Evolutionary conservation across 2,797 vertebrate species (phyloP), one percentile per base, ranked within the genome.

Genomic region (Takifugu rubripes): DNA sequence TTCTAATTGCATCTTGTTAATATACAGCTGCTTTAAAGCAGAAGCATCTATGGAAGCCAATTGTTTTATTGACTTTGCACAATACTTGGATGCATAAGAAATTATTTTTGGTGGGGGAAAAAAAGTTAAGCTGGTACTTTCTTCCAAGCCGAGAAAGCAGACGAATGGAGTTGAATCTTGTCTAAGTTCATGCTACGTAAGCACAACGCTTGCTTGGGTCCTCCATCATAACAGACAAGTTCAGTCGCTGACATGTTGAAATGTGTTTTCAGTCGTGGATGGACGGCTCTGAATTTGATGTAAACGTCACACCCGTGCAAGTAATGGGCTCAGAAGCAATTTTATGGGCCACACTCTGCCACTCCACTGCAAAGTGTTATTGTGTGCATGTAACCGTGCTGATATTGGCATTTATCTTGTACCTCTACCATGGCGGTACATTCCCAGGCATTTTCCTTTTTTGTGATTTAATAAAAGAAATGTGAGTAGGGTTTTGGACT

Each of bases 1-100:
- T 25, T 75, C 46, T 68, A 63, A 68, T 77, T 79, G 61, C 56
- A 57, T 66, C 49, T 63, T 46, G 47, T 79, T 69, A 54, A 64
- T 31, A 50, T 47, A 25, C 5, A 48, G 50, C 33, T 33, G 31
- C 31, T 47, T n/a, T 56, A 49, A 44, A 49, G 49, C 2, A 10
- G 3, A 33, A 9, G 33, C 8, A 7, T 60, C 42, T 25, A 25
- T 55, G 56, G 46, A 66, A 54, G 26, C 24, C 1, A 52, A 1
- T 15, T 29, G 43, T 54, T 51, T 27, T 24, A 2, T 54, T 54
- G 31, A 16, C 21, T 60, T 14, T 29, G 36, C 9, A 50, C 57
- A 49, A 10, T 33, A 33, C 31, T 33, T 2, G 9, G 9, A 10
- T 33, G 31, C 10, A 33, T 16, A 11, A 3, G 25, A 49, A 21